Conservation (phyloP, 2,888 invertebrate species). For the Trachelus troglodyta region DNA sequence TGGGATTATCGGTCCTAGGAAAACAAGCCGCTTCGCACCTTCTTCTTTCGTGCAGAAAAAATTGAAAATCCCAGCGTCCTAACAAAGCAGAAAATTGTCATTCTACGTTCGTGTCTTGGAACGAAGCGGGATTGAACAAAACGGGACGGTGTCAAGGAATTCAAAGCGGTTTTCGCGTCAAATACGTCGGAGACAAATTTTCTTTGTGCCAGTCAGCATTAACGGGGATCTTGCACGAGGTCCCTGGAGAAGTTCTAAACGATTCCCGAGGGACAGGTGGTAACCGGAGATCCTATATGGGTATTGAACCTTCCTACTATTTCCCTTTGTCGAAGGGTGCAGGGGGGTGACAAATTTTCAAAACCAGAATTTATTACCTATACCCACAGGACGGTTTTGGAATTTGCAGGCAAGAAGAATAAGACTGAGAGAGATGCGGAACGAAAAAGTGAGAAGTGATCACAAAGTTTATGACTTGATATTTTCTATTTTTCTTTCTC, state of each 20-base stretch:
- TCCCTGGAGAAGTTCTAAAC: conserved; percentile 27
- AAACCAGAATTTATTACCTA: conserved; percentile 52
- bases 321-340: conserved; percentile 3
- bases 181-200: conserved; percentile 63
- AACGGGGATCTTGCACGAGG: conserved; percentile 24
- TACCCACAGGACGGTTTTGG: conserved; percentile 23
- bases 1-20: conserved; percentile 3
- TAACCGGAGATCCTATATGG: conserved; percentile 39
- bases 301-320: background rate
- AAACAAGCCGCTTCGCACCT: conserved; percentile 24
- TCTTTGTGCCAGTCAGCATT: conserved; percentile 51
- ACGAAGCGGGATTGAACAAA: background rate
- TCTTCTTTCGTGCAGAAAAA: background rate
- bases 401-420: background rate
- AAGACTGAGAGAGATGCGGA: background rate
- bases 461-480: background rate
- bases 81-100: conserved; percentile 61
- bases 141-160: conserved; percentile 15
- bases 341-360: conserved; percentile 56
- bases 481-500: background rate
- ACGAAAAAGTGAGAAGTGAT: background rate
- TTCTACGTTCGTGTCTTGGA: conserved; percentile 10
- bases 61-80: conserved; percentile 29
- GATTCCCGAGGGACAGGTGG: conserved; percentile 56
- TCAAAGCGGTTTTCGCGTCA: conserved; percentile 60